These are phyloP conservation scores for Chrysolina haemoptera DNA, from an alignment of 2,888 invertebrate genomes.

Conservation along the genomic window DNA sequence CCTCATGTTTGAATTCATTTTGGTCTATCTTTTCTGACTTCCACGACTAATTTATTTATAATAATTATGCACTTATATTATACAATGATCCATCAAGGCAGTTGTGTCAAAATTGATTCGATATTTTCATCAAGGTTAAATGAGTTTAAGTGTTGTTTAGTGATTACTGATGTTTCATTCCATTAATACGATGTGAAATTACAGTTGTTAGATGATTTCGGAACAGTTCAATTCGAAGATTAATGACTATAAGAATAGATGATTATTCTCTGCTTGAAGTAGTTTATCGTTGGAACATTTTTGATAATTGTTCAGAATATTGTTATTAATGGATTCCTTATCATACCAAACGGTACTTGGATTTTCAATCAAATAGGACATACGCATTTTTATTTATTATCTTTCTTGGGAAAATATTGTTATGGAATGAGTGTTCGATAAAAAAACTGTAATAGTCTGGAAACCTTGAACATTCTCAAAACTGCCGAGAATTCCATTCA, in stretches of 20 bases:
- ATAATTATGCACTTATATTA: background rate
- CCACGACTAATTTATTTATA: background rate
- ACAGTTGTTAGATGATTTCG: background rate
- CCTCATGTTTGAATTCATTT: background rate
- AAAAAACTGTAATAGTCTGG: no score
- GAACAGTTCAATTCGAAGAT: slow-evolving; percentile 5
- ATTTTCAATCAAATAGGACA: no score
- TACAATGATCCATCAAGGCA: background rate
- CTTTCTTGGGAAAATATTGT: no score
- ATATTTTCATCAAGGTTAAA: background rate
- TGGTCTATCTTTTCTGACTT: background rate
- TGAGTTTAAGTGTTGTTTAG: background rate
- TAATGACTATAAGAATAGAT: background rate
- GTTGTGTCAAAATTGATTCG: background rate
- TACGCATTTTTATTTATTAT: no score
- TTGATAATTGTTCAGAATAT: background rate
- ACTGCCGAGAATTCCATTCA: no score
- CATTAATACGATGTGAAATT: background rate
- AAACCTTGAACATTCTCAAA: no score
- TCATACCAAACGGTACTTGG: background rate
- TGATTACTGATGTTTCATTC: background rate
- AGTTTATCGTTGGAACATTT: background rate
- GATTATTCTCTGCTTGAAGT: background rate
- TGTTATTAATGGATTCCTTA: background rate
- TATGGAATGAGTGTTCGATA: no score